Evolutionary conservation across 2,888 invertebrate genomes (phyloP).

Genomic region (Pristionchus entomophagus): DNA sequence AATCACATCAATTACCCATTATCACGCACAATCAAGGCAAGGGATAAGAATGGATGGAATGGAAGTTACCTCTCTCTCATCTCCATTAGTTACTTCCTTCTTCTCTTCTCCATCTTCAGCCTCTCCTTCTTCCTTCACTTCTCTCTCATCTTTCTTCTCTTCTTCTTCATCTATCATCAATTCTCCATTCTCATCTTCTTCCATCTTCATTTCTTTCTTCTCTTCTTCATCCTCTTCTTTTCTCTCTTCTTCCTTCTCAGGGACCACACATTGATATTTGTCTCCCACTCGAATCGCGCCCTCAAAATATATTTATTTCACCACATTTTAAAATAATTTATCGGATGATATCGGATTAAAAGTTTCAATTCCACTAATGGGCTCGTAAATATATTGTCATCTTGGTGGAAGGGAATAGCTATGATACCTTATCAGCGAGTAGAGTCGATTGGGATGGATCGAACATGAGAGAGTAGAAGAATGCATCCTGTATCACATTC

Average conservation of each 20-base stretch:
- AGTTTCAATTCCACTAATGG: neutral
- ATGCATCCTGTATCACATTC: slow-evolving; percentile 88
- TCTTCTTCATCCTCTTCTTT: neutral
- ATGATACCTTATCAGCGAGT: slow-evolving; percentile 88
- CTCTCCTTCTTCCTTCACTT: slow-evolving; percentile 50
- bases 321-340: neutral
- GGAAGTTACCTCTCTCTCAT: neutral
- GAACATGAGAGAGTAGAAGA: slow-evolving; percentile 99
- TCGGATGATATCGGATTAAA: too few relatives aligned
- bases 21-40: neutral
- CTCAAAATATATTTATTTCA: slow-evolving; percentile 60
- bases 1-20: neutral
- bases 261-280: slow-evolving; percentile 84
- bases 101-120: slow-evolving; percentile 49
- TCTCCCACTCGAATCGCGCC: slow-evolving; percentile 90
- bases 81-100: neutral
- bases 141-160: slow-evolving; percentile 45
- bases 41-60: neutral
- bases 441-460: slow-evolving; percentile 99
- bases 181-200: slow-evolving; percentile 52
- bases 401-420: neutral
- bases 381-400: neutral
- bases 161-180: slow-evolving; percentile 58
- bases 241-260: slow-evolving; percentile 51
- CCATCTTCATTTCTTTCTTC: slow-evolving; percentile 45